A percentile compares a stretch with the other conserved stretches of the same genome.
Conservation (phyloP, 2,888 invertebrate genomes). For the Cheilosia impressa region DNA sequence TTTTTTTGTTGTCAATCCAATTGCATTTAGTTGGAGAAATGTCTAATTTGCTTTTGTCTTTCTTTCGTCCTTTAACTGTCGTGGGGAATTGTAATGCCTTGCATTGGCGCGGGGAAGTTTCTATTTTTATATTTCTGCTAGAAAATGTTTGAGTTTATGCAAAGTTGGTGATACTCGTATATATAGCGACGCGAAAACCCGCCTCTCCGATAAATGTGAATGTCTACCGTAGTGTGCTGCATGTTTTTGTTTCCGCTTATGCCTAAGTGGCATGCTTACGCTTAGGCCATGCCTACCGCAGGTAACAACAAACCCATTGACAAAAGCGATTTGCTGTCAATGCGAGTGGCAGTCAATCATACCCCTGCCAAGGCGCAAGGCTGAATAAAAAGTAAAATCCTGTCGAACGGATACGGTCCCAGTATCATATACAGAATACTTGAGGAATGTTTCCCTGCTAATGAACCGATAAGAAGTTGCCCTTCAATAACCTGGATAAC, state of each 20-base stretch:
- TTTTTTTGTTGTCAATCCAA: background rate
- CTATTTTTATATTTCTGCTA: background rate
- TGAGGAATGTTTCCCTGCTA: background rate
- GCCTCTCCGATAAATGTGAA: slow-evolving; percentile 12
- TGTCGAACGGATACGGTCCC: background rate
- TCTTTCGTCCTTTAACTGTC: background rate
- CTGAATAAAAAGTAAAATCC: slow-evolving; percentile 20
- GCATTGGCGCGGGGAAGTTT: background rate
- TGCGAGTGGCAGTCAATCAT: slow-evolving; percentile 39
- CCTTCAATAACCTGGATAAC: background rate
- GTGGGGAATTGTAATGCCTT: background rate
- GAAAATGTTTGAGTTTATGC: background rate
- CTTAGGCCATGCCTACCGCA: background rate
- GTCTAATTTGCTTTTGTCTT: background rate
- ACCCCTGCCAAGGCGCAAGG: background rate
- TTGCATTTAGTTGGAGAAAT: background rate
- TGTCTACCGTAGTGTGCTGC: slow-evolving; percentile 9
- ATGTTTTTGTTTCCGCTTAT: slow-evolving; percentile 43
- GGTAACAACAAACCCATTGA: slow-evolving; percentile 20
- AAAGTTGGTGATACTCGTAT: background rate
- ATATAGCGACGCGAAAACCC: background rate
- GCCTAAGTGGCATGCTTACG: no score
- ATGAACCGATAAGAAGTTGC: slow-evolving; percentile 1
- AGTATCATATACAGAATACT: background rate
- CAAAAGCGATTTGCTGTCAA: slow-evolving; percentile 30